A percentile compares a stretch with the other conserved stretches of the same genome.
These are phyloP conservation scores for Tetramorium bicarinatum DNA, from an alignment of 2,888 invertebrate genomes.

Conservation along the genomic window DNA sequence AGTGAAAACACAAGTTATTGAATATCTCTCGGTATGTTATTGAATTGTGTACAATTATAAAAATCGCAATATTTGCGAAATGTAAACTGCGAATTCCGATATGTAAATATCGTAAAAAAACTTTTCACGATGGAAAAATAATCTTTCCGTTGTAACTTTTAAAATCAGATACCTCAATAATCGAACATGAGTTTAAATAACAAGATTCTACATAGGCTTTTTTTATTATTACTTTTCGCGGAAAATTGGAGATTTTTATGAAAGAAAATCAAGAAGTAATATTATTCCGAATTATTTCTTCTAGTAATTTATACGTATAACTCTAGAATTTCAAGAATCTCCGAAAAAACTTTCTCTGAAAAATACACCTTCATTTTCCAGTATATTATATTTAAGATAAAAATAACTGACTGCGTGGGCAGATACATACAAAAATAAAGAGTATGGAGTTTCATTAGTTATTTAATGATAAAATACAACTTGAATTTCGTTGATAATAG, in stretches of 20 bases:
- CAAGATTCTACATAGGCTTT: neutral
- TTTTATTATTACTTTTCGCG: neutral
- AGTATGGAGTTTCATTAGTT: neutral
- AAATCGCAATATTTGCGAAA: constrained; percentile 4
- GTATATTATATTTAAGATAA: neutral
- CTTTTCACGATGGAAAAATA: constrained; percentile 10
- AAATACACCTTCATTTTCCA: neutral
- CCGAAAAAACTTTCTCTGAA: neutral
- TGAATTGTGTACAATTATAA: neutral
- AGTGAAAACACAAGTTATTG: neutral
- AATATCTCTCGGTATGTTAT: neutral
- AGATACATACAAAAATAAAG: neutral
- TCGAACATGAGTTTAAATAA: neutral
- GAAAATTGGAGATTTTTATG: neutral
- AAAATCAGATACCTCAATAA: neutral
- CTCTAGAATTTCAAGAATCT: neutral
- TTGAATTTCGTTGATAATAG: constrained; percentile 3
- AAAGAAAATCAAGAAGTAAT: neutral
- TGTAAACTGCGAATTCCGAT: neutral
- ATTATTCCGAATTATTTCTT: neutral
- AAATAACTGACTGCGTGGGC: neutral
- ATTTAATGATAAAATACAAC: neutral
- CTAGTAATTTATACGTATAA: neutral
- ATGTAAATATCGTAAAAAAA: constrained; percentile 7
- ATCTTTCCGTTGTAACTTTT: neutral